Base-by-base conservation (phyloP, 2,888 invertebrate species). In the Tipula lateralis region DNA sequence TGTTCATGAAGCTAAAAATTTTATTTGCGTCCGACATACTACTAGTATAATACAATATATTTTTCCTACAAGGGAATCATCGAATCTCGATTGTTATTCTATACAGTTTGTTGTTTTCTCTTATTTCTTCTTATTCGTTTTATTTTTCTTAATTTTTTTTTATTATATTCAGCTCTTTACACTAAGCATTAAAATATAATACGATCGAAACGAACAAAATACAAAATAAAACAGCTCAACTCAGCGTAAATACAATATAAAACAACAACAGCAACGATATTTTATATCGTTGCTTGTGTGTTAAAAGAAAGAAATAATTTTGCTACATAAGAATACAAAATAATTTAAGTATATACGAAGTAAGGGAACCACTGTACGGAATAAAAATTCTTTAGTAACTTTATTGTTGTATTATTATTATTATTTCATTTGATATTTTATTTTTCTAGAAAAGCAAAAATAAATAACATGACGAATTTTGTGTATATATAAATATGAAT, bases 1-100 rank as follows among this genome's bases (percentile, higher is more conserved):
- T 86, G 85, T 86, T 85, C 85, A 84, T 83, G 85, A 85, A 84
- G 85, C 86, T 80, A 83, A 84, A 36, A 83, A 84, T 84, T 84
- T 85, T 30, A 30, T 82, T 82, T 82, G 82, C 82, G 82, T 82
- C 82, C 82, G 82, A 82, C 32, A 82, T 82, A 30, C 32, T 30
- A 29, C 30, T 82, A 82, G 32, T 82, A 81, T 16, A 80, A 30
- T 32, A 81, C 9, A 80, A 30, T 32, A 32, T 66, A 50, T 66
- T 13, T 66, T 66, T 66, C 24, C 19, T 66, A 66, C 66, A 66
- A 19, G 66, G 66, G 66, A 66, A 66, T 66, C 66, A 66, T 66
- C 24, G 66, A 66, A 66, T 66, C 66, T 66, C 66, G 24, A 66
- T 66, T 66, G 66, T 66, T 66, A 66, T 66, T 66, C 66, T 66